Base-by-base conservation (phyloP, 2,797 vertebrate species). In the Oceanodroma leucorhoa region DNA sequence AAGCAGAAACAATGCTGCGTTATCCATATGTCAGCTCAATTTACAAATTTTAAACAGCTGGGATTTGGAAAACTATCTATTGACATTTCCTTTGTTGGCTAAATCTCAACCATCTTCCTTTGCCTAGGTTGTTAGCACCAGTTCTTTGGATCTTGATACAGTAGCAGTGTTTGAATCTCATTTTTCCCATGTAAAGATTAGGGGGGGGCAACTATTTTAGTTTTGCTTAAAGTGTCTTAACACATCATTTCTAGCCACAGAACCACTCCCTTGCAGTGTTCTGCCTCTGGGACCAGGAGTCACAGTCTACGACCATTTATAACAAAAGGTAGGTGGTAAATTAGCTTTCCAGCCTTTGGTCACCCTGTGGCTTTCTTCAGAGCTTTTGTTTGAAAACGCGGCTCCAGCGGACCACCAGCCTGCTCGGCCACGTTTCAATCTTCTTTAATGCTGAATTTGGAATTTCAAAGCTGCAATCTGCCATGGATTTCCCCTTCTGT, bases 21-120 rank as follows among this genome's bases (percentile, higher is more conserved):
- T 94, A 90, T 82, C 94, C 88, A n/a, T 90, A 95, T 84, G 80
- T 71, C 88, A 70, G 48, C 43, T 84, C 60, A 61, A 76, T 53
- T 86, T 15, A 5, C 48, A n/a, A 5, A 15, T 67, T 40, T 83
- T 70, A 45, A 95, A 82, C 77, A 91, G 70, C 66, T 90, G 51
- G 46, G 55, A 93, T 73, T 91, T 0, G 0, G n/a, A 53, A 90
- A 94, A 79, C 46, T 86, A 73, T 60, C 66, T 32, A 3, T 8
- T 88, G 54, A 53, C 7, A 41, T 62, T 57, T 91, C 23, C 15
- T 70, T 6, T 62, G 40, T 58, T 73, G 58, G n/a, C 9, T 90
- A 88, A 66, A 70, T 40, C 46, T 24, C 51, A 72, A 36, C 41
- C 24, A 34, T 22, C 66, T 60, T 70, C 43, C 51, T 62, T 65